Conservation (phyloP, 2,113 vertebrate species). For the Pelobates fuscus region DNA sequence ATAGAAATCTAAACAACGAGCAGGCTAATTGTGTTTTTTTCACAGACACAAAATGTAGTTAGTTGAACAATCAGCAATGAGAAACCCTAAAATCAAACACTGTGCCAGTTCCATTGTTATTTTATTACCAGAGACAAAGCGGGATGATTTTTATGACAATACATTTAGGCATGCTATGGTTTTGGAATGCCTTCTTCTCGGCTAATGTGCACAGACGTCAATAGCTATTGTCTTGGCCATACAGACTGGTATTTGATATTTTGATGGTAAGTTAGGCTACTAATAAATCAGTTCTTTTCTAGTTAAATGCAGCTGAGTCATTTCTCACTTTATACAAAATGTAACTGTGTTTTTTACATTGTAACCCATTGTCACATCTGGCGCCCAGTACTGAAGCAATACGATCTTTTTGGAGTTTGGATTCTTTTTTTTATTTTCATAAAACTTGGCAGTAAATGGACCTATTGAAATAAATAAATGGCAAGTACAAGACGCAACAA, state of each 20-base stretch:
- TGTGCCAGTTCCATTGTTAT: constrained; percentile 21
- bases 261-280: constrained; percentile 7
- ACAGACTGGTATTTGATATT: constrained; percentile 37
- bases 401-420: constrained; percentile 42
- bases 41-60: too few relatives aligned
- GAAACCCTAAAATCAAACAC: background rate
- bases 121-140: constrained; percentile 11
- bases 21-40: too few relatives aligned
- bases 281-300: constrained; percentile 43
- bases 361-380: constrained; percentile 42
- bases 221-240: constrained; percentile 30
- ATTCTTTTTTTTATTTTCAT: constrained; percentile 12
- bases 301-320: constrained; percentile 44
- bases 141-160: constrained; percentile 53
- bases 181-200: constrained; percentile 48
- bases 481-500: constrained; percentile 54
- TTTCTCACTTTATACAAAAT: constrained; percentile 51
- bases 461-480: constrained; percentile 31
- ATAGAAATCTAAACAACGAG: too few relatives aligned
- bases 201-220: constrained; percentile 28
- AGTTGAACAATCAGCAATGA: background rate
- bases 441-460: constrained; percentile 54
- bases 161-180: constrained; percentile 49
- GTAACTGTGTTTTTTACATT: constrained; percentile 41
- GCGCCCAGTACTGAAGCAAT: constrained; percentile 49